Evolutionary conservation across 2,797 vertebrate species (phyloP), one percentile per base, ranked within the genome.

Genomic region (Kryptopterus vitreolus): DNA sequence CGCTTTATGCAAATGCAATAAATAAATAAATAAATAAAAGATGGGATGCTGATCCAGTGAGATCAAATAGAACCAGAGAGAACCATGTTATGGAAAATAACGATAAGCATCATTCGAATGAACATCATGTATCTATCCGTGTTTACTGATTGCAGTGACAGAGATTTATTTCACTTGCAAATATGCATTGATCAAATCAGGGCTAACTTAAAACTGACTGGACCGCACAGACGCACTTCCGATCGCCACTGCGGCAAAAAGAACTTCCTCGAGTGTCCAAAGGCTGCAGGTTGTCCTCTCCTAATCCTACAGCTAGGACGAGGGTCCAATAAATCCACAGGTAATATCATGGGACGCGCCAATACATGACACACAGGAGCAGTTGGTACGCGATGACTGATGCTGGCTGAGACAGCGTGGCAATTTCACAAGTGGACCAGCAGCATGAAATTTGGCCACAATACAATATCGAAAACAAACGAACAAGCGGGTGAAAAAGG

Each of bases 241-340:
- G n/a, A n/a, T n/a, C n/a, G n/a, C n/a, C n/a, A n/a, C n/a, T n/a
- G n/a, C n/a, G 20, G n/a, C 5, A 3, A 59, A 59, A 68, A 24
- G 20, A 26, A 75, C 7, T 31, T 15, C 24, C 46, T 20, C 35
- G 16, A 3, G 46, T 29, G n/a, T 18, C 68, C 15, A 62, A 59
- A 7, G 68, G 8, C n/a, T 43, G 58, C 53, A 35, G 35, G 2
- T 15, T 43, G 13, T 53, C 53, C 6, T 24, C 7, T 38, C 53
- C 33, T 57, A 38, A 38, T 26, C n/a, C 35, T 43, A 7, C 43
- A 72, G 66, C 24, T 59, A 20, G 4, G 9, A 24, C 20, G 53
- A 50, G 35, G 10, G 26, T 29, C 35, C 61, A 58, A 57, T 59
- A 81, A 52, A 81, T 76, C 72, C 63, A 58, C 72, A 50, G 52